Evolutionary conservation across 1,140 invertebrate species (phyloP), one percentile per base, ranked within the genome.

Genomic region (Drosophila seguyi): DNA sequence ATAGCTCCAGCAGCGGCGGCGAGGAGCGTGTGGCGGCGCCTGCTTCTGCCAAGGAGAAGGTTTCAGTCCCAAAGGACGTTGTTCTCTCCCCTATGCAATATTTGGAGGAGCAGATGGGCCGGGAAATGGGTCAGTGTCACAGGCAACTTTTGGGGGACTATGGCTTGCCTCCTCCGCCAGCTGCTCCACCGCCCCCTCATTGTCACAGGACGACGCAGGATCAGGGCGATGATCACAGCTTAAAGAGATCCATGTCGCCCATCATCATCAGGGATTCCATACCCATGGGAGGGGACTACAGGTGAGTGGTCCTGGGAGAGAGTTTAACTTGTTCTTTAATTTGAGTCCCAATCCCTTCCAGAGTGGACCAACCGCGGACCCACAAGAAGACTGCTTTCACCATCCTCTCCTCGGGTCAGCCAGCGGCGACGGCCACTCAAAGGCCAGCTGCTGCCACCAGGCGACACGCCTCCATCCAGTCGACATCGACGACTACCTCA

Each of bases 321-420:
- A 31, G 27, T 16, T 11, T 5, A 11, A 11, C 7, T 16, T 5
- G 34, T 10, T 6, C 8, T 10, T 59, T 14, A 20, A 18, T 1
- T 10, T 20, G 6, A 20, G 16, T 8, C 22, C 27, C 13, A 6
- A 6, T 29, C 0, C 4, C 6, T 20, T 59, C 8, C 34, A 94
- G 93, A 75, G 91, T 93, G 27, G 92, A 92, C 4, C 92, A 92
- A 36, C 68, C 92, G 11, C 83, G 93, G 41, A 69, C 93, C 29
- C 91, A 93, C 58, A 94, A 93, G 61, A 93, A 94, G 78, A 91
- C 93, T 62, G 84, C 94, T 20, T 95, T 95, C 81, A 94, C 95
- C 38, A 95, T 95, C 58, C 93, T 95, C 44, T 94, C 94, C 6
- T 94, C 95, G 10, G 91, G 92, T 20, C 92, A 93, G 27, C 92